A percentile compares a stretch with the other conserved stretches of the same genome.
Evolutionary conservation across 2,888 invertebrate species (phyloP).

Genomic region (Eretmocerus hayati): DNA sequence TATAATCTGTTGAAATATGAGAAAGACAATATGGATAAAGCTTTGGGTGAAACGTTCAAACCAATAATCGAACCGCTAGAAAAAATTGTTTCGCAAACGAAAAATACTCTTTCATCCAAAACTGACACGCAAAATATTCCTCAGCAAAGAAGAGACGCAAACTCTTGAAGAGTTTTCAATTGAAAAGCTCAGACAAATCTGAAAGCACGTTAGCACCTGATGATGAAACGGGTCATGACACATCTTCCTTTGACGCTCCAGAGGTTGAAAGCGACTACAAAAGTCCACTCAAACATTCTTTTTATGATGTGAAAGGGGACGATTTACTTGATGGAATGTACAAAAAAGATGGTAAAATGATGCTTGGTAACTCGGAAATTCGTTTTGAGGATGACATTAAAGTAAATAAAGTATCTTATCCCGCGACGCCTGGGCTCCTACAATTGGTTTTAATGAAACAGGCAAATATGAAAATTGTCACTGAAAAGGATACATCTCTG

Average conservation of each 20-base stretch:
- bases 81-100: neutral
- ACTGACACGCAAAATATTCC: neutral
- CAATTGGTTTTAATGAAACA: conserved; percentile 20
- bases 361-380: conserved; percentile 7
- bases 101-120: neutral
- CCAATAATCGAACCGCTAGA: neutral
- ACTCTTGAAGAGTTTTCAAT: no score
- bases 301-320: no score
- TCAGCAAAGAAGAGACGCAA: neutral
- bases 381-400: conserved; percentile 14
- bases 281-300: neutral
- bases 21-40: neutral
- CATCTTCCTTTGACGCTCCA: neutral
- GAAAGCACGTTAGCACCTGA: neutral
- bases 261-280: neutral
- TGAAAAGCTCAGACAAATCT: no score
- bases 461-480: neutral
- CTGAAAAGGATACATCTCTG: neutral
- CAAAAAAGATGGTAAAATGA: conserved; percentile 11
- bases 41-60: neutral
- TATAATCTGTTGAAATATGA: neutral
- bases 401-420: neutral
- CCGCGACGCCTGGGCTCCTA: conserved; percentile 11
- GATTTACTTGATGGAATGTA: neutral
- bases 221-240: neutral